phyloP scores from a whole-genome alignment of 2,888 invertebrate species.

The Lithosia quadra region DNA sequence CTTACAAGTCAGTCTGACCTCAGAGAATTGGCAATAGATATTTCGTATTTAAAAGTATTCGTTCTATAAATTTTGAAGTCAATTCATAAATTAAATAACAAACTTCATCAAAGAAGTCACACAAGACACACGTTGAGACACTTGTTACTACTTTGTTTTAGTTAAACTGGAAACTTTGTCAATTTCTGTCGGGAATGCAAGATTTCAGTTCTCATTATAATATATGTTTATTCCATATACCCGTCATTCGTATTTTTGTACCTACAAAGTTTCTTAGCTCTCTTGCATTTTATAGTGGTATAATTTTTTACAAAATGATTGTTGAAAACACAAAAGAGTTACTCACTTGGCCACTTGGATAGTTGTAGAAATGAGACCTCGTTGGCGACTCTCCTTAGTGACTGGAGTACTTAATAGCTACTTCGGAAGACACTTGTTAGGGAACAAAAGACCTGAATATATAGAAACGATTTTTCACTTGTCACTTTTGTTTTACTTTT shows the following conservation, averaged over 20 bases:
- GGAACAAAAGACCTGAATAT: slow-evolving; percentile 48
- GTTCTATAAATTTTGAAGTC: background rate
- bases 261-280: slow-evolving; percentile 22
- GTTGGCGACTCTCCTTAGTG: slow-evolving; percentile 45
- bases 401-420: slow-evolving; percentile 66
- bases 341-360: slow-evolving; percentile 48
- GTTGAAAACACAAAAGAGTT: slow-evolving; percentile 49
- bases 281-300: slow-evolving; percentile 39
- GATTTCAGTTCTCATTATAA: slow-evolving; percentile 16
- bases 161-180: slow-evolving; percentile 20
- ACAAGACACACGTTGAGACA: slow-evolving; percentile 16
- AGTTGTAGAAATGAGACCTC: slow-evolving; percentile 48
- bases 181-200: slow-evolving; percentile 14
- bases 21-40: background rate
- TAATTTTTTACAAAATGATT: slow-evolving; percentile 51
- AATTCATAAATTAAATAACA: background rate
- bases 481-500: slow-evolving; percentile 37
- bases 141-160: slow-evolving; percentile 19
- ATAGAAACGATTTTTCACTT: slow-evolving; percentile 41
- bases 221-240: slow-evolving; percentile 21
- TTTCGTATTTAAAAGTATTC: background rate
- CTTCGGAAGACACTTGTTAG: slow-evolving; percentile 60
- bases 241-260: slow-evolving; percentile 21
- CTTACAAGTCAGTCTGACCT: background rate
- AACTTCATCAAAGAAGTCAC: slow-evolving; percentile 13